These are phyloP conservation scores for Chrysaora quinquecirrha DNA, from an alignment of 30 jellyfish, hydroid and myxozoan genomes.

Conservation along the genomic window DNA sequence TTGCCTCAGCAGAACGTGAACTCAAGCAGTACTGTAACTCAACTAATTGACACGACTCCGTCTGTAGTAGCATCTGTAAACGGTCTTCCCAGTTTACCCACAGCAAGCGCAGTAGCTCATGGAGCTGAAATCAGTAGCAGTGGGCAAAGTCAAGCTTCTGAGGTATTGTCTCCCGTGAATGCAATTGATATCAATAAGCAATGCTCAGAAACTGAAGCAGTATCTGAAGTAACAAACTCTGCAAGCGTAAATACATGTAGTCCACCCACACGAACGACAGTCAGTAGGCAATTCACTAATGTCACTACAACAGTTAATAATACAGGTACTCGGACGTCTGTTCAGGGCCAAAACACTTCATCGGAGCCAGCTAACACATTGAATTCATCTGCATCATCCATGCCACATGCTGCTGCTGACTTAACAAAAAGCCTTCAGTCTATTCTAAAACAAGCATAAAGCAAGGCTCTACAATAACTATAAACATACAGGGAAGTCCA, in stretches of 20 bases:
- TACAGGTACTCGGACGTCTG: not conserved
- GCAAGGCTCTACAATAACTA: constrained; percentile 64
- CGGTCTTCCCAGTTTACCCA: not conserved
- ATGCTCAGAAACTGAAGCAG: not conserved
- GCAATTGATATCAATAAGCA: too few species aligned
- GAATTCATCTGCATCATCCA: not conserved
- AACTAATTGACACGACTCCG: not conserved
- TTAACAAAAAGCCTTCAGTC: constrained; percentile 57
- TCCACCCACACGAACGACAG: too few species aligned
- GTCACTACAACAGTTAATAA: not conserved
- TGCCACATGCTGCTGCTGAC: constrained; percentile 41
- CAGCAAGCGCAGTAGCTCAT: too few species aligned
- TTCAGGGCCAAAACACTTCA: not conserved
- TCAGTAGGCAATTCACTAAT: not conserved
- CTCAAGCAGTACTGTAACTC: not conserved
- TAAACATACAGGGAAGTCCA: constrained; percentile 66
- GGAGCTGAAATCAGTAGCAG: not conserved
- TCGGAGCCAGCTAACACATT: not conserved
- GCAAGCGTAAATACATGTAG: not conserved
- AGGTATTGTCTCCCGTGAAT: not conserved
- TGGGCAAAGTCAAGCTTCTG: not conserved
- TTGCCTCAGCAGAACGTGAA: not conserved
- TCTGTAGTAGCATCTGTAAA: not conserved
- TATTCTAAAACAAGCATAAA: constrained; percentile 46
- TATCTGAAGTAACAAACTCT: not conserved